Evolutionary conservation across 2,113 vertebrate species (phyloP).

Genomic region (Zeus faber): DNA sequence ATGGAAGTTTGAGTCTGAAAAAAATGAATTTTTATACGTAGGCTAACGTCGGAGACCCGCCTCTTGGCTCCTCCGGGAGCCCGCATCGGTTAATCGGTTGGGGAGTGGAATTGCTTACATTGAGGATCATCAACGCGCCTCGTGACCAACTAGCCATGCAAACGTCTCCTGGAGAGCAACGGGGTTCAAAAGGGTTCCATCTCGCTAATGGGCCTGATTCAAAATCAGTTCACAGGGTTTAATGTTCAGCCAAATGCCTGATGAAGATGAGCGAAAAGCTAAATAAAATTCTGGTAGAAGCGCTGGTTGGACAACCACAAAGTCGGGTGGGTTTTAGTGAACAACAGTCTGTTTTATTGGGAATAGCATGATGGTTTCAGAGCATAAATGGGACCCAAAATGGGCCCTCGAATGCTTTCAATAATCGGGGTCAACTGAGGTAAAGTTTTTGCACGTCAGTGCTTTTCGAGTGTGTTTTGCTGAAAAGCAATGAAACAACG

Average conservation of each 20-base stretch:
- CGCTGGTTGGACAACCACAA: constrained; percentile 32
- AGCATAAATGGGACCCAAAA: constrained; percentile 22
- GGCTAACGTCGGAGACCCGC: constrained; percentile 12
- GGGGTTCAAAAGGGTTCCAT: constrained; percentile 35
- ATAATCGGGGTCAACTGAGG: constrained; percentile 34
- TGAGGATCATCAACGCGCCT: not conserved
- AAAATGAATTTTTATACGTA: constrained; percentile 28
- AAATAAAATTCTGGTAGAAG: constrained; percentile 36
- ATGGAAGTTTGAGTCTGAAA: constrained; percentile 28
- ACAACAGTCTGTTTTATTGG: constrained; percentile 31
- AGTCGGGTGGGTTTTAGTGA: constrained; percentile 28
- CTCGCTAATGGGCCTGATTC: constrained; percentile 15
- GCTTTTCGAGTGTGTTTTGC: constrained; percentile 3
- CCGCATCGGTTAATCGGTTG: not conserved
- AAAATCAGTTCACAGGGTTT: constrained; percentile 27
- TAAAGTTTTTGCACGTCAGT: constrained; percentile 25
- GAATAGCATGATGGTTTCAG: constrained; percentile 16
- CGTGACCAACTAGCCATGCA: not conserved
- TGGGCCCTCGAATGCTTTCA: constrained; percentile 11
- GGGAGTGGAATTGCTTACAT: constrained; percentile 1
- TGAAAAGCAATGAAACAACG: constrained; percentile 27
- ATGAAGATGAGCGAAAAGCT: constrained; percentile 32
- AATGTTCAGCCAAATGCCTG: constrained; percentile 23
- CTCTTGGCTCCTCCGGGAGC: not conserved
- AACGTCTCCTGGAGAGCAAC: not conserved